phyloP scores from a whole-genome alignment of 2,113 vertebrate genomes.

The Sebastes fasciatus region DNA sequence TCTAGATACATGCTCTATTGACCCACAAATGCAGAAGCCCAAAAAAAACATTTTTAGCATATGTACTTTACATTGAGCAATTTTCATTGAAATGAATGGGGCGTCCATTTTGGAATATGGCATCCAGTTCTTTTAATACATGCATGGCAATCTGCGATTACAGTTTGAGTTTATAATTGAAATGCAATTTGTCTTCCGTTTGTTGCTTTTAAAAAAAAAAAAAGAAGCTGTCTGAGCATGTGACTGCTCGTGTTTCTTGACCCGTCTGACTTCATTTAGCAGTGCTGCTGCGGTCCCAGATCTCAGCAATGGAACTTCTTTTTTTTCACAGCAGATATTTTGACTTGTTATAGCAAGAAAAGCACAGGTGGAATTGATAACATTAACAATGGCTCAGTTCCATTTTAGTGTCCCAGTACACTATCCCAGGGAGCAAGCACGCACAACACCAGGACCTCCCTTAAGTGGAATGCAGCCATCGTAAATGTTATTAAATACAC shows the following conservation, averaged over 20 bases:
- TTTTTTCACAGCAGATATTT: background rate
- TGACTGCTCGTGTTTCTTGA: background rate
- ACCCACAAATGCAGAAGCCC: too few relatives aligned
- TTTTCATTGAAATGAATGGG: background rate
- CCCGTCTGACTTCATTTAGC: background rate
- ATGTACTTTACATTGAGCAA: too few relatives aligned
- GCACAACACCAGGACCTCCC: background rate
- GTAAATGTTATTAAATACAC: background rate
- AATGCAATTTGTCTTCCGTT: background rate
- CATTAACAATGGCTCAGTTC: background rate
- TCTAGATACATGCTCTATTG: too few relatives aligned
- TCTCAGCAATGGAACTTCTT: background rate
- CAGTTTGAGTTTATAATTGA: background rate
- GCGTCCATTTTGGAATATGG: too few relatives aligned
- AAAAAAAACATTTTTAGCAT: too few relatives aligned
- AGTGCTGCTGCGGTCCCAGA: background rate
- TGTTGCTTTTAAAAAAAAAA: too few relatives aligned
- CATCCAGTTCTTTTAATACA: too few relatives aligned
- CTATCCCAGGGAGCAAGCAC: background rate
- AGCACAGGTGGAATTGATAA: background rate
- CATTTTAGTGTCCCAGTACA: background rate
- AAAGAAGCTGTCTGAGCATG: background rate
- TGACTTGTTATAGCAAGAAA: background rate
- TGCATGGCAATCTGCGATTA: background rate
- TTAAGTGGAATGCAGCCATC: background rate